These are phyloP conservation scores for Vespertilio murinus DNA, from an alignment of 2,797 vertebrate genomes.

Conservation along the genomic window DNA sequence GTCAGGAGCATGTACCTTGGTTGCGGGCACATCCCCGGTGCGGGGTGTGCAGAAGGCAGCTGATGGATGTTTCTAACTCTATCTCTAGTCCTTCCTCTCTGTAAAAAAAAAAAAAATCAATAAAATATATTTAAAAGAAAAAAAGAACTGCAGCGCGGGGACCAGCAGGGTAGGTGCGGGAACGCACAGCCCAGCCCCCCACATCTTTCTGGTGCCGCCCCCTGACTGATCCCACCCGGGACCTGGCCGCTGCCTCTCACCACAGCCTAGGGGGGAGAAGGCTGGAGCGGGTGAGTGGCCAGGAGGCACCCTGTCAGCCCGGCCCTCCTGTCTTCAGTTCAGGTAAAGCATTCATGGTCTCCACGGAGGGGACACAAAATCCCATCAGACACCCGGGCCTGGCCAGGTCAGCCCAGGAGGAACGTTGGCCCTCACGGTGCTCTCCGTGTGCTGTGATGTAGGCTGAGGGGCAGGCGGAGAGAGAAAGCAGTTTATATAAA, in stretches of 20 bases:
- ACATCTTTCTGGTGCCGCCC: neutral
- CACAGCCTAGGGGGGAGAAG: neutral
- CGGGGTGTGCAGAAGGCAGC: no score
- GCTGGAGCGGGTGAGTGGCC: neutral
- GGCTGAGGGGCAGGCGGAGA: neutral
- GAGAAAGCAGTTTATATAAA: neutral
- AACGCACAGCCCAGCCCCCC: no score
- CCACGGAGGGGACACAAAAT: neutral
- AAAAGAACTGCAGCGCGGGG: no score
- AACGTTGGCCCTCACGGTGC: neutral
- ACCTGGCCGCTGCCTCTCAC: neutral
- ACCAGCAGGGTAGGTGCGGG: neutral
- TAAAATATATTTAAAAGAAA: no score
- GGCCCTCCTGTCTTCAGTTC: neutral
- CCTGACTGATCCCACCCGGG: neutral
- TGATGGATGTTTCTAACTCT: no score
- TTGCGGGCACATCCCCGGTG: no score
- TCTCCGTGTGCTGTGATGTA: neutral
- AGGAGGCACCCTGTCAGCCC: rapidly evolving
- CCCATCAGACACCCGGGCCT: neutral
- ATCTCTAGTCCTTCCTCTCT: no score
- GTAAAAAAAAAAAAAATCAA: no score
- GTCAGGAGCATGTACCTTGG: no score
- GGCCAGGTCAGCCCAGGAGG: neutral
- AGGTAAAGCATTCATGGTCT: neutral